Conservation (phyloP, 2,113 vertebrate species). For the Bujurquina vittata region DNA sequence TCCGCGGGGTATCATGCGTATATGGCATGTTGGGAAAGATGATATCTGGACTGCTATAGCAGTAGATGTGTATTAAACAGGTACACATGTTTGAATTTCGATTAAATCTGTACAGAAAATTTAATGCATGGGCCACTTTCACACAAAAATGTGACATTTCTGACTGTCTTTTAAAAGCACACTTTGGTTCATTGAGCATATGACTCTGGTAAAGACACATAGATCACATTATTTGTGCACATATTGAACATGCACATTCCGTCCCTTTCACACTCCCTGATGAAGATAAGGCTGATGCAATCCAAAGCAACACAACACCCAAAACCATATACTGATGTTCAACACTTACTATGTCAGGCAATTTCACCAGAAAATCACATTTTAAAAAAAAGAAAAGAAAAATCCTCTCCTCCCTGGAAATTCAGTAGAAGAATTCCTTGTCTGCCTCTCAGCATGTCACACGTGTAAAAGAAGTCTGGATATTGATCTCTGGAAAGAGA, state of each 20-base stretch:
- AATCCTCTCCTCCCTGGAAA: constrained; percentile 47
- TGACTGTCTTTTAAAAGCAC: neutral
- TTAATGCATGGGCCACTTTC: neutral
- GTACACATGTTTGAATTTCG: neutral
- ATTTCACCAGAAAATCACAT: constrained; percentile 71
- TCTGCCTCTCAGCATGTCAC: constrained; percentile 73
- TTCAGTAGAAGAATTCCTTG: constrained; percentile 70
- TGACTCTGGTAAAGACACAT: constrained; percentile 1
- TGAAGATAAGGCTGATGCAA: constrained; percentile 73
- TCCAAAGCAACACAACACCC: constrained; percentile 65
- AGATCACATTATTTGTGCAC: constrained; percentile 49
- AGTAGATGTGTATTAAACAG: neutral
- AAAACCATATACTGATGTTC: constrained; percentile 67
- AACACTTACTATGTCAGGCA: constrained; percentile 70
- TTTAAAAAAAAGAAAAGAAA: constrained; percentile 19
- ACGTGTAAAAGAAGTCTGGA: constrained; percentile 68
- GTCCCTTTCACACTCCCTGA: constrained; percentile 26
- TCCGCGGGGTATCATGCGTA: neutral
- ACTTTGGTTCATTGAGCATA: constrained; percentile 3
- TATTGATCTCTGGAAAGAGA: constrained; percentile 77
- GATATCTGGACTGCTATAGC: neutral
- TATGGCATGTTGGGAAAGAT: neutral
- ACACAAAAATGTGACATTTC: neutral
- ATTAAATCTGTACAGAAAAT: neutral
- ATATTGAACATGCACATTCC: constrained; percentile 41